phyloP scores from a whole-genome alignment of 2,888 invertebrate species.

The Idaea aversata region DNA sequence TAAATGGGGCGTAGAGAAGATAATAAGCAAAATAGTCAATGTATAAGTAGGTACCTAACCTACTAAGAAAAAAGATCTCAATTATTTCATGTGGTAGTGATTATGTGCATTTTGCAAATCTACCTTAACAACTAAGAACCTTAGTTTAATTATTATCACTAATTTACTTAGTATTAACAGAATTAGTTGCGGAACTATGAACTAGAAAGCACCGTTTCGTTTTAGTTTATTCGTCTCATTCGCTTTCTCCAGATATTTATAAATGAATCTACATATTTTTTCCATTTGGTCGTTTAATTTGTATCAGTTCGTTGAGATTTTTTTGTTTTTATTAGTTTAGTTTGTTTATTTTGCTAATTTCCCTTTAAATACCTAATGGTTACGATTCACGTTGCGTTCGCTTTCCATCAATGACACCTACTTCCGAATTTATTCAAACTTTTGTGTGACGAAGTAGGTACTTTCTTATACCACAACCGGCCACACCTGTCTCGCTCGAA shows the following conservation, averaged over 20 bases:
- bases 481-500: neutral
- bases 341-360: neutral
- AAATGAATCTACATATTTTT: constrained; percentile 20
- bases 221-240: constrained; percentile 19
- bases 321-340: constrained; percentile 2
- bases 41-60: no score
- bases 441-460: neutral
- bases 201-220: constrained; percentile 21
- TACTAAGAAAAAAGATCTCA: no score
- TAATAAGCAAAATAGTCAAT: no score
- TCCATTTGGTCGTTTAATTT: constrained; percentile 14
- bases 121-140: neutral
- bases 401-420: neutral
- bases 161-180: neutral
- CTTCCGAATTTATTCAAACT: neutral
- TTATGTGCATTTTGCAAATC: no score
- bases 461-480: neutral
- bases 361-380: neutral
- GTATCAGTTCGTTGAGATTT: constrained; percentile 14
- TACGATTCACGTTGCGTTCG: neutral
- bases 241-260: constrained; percentile 21
- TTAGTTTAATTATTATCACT: neutral
- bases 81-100: no score
- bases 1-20: no score
- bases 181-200: constrained; percentile 11